Conservation (phyloP, 2,113 vertebrate species). For the Platichthys stellatus region DNA sequence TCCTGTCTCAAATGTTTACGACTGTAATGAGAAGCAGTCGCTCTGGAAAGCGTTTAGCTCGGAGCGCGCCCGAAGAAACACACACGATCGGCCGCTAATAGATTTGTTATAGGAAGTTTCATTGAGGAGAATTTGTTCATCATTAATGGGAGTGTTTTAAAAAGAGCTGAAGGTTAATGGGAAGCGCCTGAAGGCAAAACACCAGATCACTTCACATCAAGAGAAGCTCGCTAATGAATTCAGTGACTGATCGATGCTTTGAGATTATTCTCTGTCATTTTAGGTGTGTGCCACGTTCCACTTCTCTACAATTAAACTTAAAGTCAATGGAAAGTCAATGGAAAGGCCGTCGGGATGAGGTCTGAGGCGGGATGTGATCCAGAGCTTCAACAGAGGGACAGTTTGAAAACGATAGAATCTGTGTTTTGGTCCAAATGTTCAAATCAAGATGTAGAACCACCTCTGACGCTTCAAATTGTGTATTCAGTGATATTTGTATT, state of each 20-base stretch:
- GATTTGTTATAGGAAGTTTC: slow-evolving; percentile 60
- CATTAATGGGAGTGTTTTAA: slow-evolving; percentile 65
- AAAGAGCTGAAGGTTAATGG: slow-evolving; percentile 76
- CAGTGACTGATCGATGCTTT: slow-evolving; percentile 50
- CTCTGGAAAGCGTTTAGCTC: slow-evolving; percentile 36
- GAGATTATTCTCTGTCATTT: slow-evolving; percentile 48
- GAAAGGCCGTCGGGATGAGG: background rate
- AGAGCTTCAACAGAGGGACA: slow-evolving; percentile 2
- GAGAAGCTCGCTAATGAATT: slow-evolving; percentile 62
- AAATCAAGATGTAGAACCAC: background rate
- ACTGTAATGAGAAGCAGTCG: slow-evolving; percentile 44
- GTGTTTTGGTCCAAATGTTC: background rate
- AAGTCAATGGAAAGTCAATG: slow-evolving; percentile 53
- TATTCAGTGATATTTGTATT: no score
- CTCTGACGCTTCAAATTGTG: no score
- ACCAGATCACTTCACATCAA: slow-evolving; percentile 30
- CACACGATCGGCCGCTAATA: slow-evolving; percentile 47
- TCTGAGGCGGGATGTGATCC: background rate
- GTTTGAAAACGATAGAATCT: background rate
- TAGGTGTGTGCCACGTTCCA: slow-evolving; percentile 32
- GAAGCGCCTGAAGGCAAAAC: slow-evolving; percentile 63
- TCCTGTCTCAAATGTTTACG: slow-evolving; percentile 58
- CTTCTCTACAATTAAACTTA: slow-evolving; percentile 36
- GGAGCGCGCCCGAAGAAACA: slow-evolving; percentile 52
- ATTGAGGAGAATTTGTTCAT: slow-evolving; percentile 53